Percentiles rank a stretch among this genome's conserved stretches.
Conservation (phyloP, 2,113 vertebrate species). For the Aramus guarauna region DNA sequence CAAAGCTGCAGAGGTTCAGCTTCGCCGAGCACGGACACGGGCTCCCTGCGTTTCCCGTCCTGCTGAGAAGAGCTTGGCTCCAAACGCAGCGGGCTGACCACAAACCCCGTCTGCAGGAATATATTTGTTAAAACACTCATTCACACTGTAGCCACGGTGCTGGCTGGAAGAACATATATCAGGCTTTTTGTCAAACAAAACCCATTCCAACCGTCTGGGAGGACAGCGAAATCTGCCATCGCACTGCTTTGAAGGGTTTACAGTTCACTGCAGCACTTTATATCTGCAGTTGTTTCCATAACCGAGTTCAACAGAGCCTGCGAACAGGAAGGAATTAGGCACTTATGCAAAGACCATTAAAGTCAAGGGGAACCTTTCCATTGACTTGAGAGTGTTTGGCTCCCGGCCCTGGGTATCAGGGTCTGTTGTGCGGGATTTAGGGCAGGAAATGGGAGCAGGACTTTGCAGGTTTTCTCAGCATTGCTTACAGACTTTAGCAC, state of each 20-base stretch:
- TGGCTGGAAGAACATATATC: background rate
- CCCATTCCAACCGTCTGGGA: slow-evolving; percentile 11
- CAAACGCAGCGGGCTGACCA: background rate
- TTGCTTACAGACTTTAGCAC: background rate
- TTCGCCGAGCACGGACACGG: background rate
- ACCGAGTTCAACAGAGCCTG: background rate
- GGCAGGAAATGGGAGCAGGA: background rate
- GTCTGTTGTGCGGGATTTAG: background rate
- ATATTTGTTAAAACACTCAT: background rate
- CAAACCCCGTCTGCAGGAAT: background rate
- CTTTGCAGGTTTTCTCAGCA: background rate
- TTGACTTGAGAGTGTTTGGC: background rate
- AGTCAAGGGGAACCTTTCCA: slow-evolving; percentile 44
- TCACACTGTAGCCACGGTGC: background rate
- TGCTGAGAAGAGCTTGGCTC: slow-evolving; percentile 31
- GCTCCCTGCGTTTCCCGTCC: background rate
- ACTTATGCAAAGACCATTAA: slow-evolving; percentile 25
- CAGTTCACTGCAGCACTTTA: background rate
- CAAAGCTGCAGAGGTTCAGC: background rate
- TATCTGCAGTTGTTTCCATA: slow-evolving; percentile 22
- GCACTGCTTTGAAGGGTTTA: background rate
- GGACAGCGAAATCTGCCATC: background rate
- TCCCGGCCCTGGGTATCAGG: background rate
- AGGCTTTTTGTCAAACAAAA: slow-evolving; percentile 11
- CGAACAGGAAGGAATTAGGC: slow-evolving; percentile 38